Percentiles rank a stretch among this genome's conserved stretches.
Evolutionary conservation across 2,113 vertebrate species (phyloP).

Genomic region (Canis aureus): DNA sequence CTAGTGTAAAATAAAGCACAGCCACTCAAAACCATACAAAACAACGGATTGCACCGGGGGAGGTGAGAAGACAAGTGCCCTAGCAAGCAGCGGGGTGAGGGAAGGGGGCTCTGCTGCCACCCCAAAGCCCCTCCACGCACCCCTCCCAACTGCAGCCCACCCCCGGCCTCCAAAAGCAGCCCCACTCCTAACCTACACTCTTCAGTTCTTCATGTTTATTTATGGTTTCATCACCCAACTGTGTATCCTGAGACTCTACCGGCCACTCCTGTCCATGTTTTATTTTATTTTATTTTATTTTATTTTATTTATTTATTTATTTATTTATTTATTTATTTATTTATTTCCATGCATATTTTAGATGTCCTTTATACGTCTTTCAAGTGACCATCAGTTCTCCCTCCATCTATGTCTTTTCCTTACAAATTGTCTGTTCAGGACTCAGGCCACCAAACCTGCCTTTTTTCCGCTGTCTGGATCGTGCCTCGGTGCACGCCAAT

Average conservation of each 20-base stretch:
- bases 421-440: neutral
- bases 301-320: neutral
- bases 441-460: neutral
- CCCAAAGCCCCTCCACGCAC: accelerated
- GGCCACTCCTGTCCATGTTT: neutral
- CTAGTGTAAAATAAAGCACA: neutral
- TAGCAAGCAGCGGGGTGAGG: neutral
- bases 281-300: neutral
- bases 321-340: neutral
- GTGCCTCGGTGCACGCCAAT: neutral
- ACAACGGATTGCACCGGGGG: neutral
- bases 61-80: neutral
- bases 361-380: neutral
- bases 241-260: neutral
- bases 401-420: neutral
- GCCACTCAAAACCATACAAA: neutral
- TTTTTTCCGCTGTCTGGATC: neutral
- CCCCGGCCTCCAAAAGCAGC: neutral
- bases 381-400: neutral
- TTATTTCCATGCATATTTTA: neutral
- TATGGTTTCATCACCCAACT: neutral
- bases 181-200: neutral
- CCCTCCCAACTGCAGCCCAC: neutral
- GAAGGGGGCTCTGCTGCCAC: too few species aligned
- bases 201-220: neutral